Evolutionary conservation across 2,888 invertebrate species (phyloP).

Genomic region (Dryococelus australis): DNA sequence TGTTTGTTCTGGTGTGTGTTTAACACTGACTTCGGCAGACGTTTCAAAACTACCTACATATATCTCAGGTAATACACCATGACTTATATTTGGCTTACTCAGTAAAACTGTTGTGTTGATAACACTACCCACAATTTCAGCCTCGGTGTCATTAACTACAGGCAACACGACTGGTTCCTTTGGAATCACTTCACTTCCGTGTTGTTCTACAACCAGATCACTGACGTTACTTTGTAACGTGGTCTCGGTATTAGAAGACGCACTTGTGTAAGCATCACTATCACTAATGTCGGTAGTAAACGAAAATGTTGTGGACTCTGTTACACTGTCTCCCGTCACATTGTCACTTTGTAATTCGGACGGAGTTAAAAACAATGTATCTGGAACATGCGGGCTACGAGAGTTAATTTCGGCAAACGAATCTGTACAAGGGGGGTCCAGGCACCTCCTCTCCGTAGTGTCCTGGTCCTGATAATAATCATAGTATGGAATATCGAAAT

Average conservation of each 20-base stretch:
- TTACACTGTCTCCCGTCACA: background rate
- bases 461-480: background rate
- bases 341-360: background rate
- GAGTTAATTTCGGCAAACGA: background rate
- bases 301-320: background rate
- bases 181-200: background rate
- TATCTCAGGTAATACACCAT: background rate
- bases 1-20: background rate
- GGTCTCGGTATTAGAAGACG: background rate
- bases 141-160: background rate
- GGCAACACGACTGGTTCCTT: too few relatives aligned
- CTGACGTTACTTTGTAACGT: background rate
- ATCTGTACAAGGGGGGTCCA: background rate
- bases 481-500: background rate
- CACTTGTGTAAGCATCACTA: background rate
- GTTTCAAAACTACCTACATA: background rate
- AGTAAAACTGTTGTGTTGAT: background rate
- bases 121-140: background rate
- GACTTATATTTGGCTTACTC: background rate
- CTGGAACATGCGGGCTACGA: background rate
- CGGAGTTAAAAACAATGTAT: background rate
- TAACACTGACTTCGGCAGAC: slow-evolving; percentile 1
- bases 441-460: background rate
- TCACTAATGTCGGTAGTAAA: background rate
- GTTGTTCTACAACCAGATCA: background rate